Conservation (phyloP, 1,140 invertebrate genomes). For the Atta colombica region DNA sequence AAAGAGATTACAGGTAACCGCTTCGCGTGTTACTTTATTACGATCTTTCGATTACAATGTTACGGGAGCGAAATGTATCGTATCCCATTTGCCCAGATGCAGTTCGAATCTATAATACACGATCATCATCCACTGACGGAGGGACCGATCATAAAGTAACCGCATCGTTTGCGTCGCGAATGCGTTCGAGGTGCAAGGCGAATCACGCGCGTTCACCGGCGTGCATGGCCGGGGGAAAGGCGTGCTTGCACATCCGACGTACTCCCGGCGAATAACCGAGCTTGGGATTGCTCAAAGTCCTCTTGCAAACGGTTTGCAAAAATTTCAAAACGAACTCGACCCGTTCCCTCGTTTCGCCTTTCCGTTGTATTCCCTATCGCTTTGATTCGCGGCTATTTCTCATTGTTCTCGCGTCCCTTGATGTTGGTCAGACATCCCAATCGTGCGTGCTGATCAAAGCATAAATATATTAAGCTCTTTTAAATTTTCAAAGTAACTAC, state of each 20-base stretch:
- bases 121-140: constrained; percentile 1
- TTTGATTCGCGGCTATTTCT: constrained; percentile 13
- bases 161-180: constrained; percentile 44
- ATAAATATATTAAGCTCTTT: constrained; percentile 2
- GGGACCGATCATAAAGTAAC: constrained; percentile 39
- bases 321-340: constrained; percentile 63
- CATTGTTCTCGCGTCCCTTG: background rate
- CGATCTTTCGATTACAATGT: constrained; percentile 12
- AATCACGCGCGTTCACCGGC: background rate
- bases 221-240: constrained; percentile 19
- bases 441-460: background rate
- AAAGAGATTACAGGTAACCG: background rate
- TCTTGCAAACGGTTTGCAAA: constrained; percentile 46
- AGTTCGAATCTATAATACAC: constrained; percentile 18
- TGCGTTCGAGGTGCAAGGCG: constrained; percentile 28
- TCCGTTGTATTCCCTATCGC: constrained; percentile 1
- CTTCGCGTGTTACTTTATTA: constrained; percentile 15
- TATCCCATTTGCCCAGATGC: constrained; percentile 5
- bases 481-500: background rate
- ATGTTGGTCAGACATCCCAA: no score
- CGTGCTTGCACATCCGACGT: constrained; percentile 39
- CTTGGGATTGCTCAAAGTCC: constrained; percentile 27
- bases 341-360: constrained; percentile 32
- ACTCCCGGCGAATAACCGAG: constrained; percentile 39
- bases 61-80: background rate